Conservation (phyloP, 1,140 invertebrate genomes). For the Diorhabda sublineata region DNA sequence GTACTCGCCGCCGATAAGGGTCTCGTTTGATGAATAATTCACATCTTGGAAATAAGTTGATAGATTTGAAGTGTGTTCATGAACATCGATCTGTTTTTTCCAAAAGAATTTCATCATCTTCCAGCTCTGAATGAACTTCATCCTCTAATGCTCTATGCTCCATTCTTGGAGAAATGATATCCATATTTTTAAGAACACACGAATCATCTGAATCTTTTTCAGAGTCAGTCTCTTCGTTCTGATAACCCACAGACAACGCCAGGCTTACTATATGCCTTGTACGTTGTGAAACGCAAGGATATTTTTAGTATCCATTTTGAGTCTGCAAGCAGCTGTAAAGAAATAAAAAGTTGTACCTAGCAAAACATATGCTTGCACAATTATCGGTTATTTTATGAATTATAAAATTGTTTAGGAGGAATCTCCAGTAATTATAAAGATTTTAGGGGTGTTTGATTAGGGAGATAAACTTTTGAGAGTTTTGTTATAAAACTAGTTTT, state of each 20-base stretch:
- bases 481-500: too few species aligned
- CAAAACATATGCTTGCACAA: not conserved
- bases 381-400: not conserved
- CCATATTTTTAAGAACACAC: not conserved
- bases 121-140: too few species aligned
- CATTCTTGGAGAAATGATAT: not conserved
- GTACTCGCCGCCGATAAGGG: not conserved
- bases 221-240: not conserved
- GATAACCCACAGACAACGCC: not conserved
- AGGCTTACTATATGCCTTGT: not conserved
- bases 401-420: too few species aligned
- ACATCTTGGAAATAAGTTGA: not conserved
- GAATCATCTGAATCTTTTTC: conserved; percentile 1
- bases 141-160: too few species aligned
- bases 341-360: not conserved
- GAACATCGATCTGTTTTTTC: too few species aligned
- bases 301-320: not conserved
- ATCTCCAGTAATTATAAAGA: too few species aligned
- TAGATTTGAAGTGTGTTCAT: not conserved
- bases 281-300: not conserved
- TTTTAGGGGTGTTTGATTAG: too few species aligned
- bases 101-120: too few species aligned
- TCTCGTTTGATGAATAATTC: not conserved
- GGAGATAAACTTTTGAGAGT: too few species aligned
- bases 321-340: not conserved